These are phyloP conservation scores for Butorides virescens DNA, from an alignment of 2,113 vertebrate genomes.

Conservation along the genomic window DNA sequence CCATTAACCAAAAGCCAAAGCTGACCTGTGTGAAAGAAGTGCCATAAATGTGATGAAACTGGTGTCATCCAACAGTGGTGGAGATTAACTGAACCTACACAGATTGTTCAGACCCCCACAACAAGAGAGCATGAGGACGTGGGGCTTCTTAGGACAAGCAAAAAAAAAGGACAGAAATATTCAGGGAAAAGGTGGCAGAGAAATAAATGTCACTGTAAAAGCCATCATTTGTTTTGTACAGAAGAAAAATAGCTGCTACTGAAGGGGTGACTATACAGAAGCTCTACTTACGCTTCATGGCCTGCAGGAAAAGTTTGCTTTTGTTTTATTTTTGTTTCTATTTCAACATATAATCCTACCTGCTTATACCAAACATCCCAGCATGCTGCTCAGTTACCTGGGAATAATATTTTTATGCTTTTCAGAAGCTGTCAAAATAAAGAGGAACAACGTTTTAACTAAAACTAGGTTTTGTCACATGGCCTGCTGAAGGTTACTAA, in stretches of 20 bases:
- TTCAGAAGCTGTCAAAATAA: neutral
- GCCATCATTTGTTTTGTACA: neutral
- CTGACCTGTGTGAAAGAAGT: neutral
- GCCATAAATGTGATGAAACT: neutral
- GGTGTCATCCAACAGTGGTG: neutral
- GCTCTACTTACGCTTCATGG: neutral
- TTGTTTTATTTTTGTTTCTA: neutral
- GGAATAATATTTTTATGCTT: neutral
- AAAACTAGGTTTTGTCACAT: neutral
- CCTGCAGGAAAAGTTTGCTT: neutral
- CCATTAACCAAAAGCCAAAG: neutral
- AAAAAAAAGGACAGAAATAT: neutral
- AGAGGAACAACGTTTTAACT: neutral
- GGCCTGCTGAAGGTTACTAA: neutral
- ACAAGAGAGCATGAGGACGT: neutral
- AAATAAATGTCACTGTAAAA: neutral
- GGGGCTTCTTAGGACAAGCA: neutral
- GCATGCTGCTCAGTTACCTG: neutral
- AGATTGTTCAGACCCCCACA: neutral
- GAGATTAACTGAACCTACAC: neutral
- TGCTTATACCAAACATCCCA: neutral
- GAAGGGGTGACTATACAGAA: neutral
- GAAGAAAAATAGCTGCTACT: neutral
- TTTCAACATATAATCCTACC: neutral
- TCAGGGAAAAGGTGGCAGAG: neutral